Percentiles rank a stretch among this genome's conserved stretches.
phyloP scores from a whole-genome alignment of 2,797 vertebrate genomes.

The Micropoecilia bifurca region DNA sequence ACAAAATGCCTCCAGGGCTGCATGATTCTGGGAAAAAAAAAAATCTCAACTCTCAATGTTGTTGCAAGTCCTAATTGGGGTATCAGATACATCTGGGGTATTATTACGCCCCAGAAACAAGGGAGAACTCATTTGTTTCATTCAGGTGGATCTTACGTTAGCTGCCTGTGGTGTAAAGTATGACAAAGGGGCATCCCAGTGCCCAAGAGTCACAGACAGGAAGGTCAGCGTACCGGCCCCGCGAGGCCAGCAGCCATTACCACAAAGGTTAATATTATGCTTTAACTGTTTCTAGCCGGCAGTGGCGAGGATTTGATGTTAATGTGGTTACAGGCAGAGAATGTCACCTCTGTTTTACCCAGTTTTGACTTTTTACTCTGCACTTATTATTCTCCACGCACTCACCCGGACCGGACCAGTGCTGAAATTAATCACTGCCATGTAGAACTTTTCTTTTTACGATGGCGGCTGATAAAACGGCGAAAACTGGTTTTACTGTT shows the following conservation, averaged over 20 bases:
- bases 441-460: conserved; percentile 12
- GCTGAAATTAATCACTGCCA: conserved; percentile 38
- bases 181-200: conserved; percentile 14
- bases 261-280: conserved; percentile 73
- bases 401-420: conserved; percentile 35
- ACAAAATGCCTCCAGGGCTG: conserved; percentile 39
- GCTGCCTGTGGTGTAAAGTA: background rate
- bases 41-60: conserved; percentile 29
- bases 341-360: conserved; percentile 62
- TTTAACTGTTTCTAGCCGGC: conserved; percentile 53
- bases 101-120: conserved; percentile 29
- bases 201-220: conserved; percentile 5
- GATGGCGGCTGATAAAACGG: conserved; percentile 6
- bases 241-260: conserved; percentile 36
- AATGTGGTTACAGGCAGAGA: conserved; percentile 52
- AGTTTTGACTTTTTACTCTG: conserved; percentile 53
- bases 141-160: conserved; percentile 10
- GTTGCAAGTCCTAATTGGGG: conserved; percentile 50
- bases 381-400: conserved; percentile 47
- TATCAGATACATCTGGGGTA: conserved; percentile 35
- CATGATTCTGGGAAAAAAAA: conserved; percentile 29
- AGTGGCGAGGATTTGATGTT: conserved; percentile 42
- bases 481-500: conserved; percentile 14
- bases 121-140: conserved; percentile 21
- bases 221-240: conserved; percentile 9